A percentile compares a stretch with the other conserved stretches of the same genome.
phyloP scores from a whole-genome alignment of 2,113 vertebrate genomes.

The Sturnira hondurensis region DNA sequence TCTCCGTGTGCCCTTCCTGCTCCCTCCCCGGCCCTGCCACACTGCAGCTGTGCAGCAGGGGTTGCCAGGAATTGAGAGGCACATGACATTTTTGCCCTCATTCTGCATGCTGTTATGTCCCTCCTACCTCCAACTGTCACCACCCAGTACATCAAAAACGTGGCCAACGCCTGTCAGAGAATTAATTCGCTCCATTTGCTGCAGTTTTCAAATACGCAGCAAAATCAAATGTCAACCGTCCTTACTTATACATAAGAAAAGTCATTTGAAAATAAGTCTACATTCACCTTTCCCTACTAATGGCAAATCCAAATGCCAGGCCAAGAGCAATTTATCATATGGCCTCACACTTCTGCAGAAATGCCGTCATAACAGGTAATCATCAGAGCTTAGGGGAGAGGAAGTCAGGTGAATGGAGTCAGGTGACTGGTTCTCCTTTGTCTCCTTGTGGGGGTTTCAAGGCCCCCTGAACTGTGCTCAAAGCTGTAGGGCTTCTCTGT shows the following conservation, averaged over 20 bases:
- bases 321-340: neutral
- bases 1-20: neutral
- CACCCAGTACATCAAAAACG: neutral
- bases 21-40: neutral
- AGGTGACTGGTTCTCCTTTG: neutral
- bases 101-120: neutral
- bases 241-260: neutral
- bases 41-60: slow-evolving; percentile 4
- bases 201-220: neutral
- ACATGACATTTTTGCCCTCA: slow-evolving; percentile 9
- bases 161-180: neutral
- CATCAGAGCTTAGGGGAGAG: neutral
- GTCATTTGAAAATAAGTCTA: neutral
- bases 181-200: neutral
- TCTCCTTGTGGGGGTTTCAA: neutral
- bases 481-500: neutral
- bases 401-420: neutral
- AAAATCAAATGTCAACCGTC: neutral
- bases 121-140: slow-evolving; percentile 29
- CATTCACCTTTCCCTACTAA: neutral
- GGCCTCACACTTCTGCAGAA: neutral
- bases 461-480: neutral
- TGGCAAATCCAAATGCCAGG: neutral
- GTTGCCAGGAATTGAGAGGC: slow-evolving; percentile 40
- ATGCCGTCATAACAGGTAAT: neutral